Evolutionary conservation across 1,140 invertebrate genomes (phyloP).

Genomic region (Brachionus manjavacas): DNA sequence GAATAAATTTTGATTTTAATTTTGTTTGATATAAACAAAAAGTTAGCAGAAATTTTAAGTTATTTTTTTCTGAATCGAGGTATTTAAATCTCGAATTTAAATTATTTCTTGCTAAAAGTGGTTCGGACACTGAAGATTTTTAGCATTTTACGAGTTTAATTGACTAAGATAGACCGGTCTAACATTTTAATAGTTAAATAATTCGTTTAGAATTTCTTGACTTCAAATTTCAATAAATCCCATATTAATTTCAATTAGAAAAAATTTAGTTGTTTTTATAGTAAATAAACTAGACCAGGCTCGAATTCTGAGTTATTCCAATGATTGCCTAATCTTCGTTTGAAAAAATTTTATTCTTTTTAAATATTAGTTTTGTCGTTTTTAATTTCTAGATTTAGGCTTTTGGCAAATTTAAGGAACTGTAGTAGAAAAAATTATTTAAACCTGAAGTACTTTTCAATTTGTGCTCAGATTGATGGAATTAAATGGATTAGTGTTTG

Average conservation of each 20-base stretch:
- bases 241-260: neutral
- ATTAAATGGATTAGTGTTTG: neutral
- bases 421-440: neutral
- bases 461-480: neutral
- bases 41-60: neutral
- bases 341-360: neutral
- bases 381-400: neutral
- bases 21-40: neutral
- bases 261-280: neutral
- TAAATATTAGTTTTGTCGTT: neutral
- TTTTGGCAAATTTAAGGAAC: neutral
- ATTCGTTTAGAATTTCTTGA: conserved; percentile 28
- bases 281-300: neutral
- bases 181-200: conserved; percentile 25
- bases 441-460: neutral
- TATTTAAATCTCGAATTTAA: neutral
- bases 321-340: neutral
- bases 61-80: neutral
- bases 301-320: neutral
- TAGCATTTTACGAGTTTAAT: neutral
- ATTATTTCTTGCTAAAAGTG: neutral
- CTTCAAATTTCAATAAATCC: conserved; percentile 14
- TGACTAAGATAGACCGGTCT: neutral
- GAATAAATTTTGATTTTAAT: conserved; percentile 4
- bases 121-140: neutral